Evolutionary conservation across 2,797 vertebrate genomes (phyloP), one percentile per base, ranked within the genome.

Genomic region (Dryobates pubescens): DNA sequence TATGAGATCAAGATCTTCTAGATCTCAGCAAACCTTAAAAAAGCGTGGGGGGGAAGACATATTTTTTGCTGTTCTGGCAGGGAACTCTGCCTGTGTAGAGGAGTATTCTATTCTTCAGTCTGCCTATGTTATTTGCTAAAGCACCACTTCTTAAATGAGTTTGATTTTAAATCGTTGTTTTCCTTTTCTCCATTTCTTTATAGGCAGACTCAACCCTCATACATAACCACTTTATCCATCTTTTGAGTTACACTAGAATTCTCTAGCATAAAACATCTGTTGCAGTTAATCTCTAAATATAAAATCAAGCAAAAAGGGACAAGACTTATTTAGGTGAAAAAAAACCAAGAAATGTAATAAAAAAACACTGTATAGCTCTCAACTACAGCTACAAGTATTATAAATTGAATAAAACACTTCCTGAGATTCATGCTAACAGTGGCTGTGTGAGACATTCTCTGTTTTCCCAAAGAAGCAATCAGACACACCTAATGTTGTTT

Each of bases 391-490:
- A 32, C 58, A 4, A 49, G 38, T 14, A 49, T 9, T 41, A 18
- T 23, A 29, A 1, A 2, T 15, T 32, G 27, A 79, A 63, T 41
- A 30, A 76, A 58, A 83, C 64, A 57, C 61, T 82, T 94, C 58
- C 79, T 36, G 58, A 85, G 73, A 68, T 77, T 70, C 27, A 29
- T 11, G n/a, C 38, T 76, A 45, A 30, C 64, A 77, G 43, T 49
- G 59, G 36, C 65, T 61, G 18, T 22, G 75, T 43, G 27, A 58
- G 45, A 58, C 18, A 65, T 26, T 76, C n/a, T 64, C 29, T 29
- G 10, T 43, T 72, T 82, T 67, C 73, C 83, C 68, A 62, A 94
- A 91, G 73, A 84, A 92, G 82, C 73, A 58, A 90, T 81, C 63
- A 79, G 91, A 67, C 82, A 92, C 70, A 54, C 73, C 73, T 84